Evolutionary conservation across 2,888 invertebrate genomes (phyloP).

Genomic region (Eristalis pertinax): DNA sequence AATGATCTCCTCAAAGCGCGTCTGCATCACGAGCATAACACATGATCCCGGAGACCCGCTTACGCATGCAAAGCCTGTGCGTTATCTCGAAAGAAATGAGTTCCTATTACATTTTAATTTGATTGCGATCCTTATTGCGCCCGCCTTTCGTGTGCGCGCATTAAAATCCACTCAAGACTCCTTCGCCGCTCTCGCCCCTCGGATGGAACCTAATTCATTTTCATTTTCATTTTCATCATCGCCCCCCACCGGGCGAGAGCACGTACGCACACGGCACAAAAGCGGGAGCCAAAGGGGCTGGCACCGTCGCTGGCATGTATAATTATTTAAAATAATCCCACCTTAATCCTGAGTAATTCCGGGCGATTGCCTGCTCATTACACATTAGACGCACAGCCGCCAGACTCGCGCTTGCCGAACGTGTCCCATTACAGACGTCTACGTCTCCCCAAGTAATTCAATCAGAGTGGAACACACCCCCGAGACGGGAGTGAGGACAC

Average conservation of each 20-base stretch:
- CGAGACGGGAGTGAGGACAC: background rate
- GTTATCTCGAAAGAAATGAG: background rate
- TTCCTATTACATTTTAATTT: conserved; percentile 42
- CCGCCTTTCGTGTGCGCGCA: background rate
- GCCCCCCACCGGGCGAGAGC: background rate
- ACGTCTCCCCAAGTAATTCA: conserved; percentile 45
- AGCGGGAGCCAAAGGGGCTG: background rate
- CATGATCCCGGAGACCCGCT: background rate
- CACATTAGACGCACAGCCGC: conserved; percentile 33
- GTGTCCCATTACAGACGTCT: conserved; percentile 29
- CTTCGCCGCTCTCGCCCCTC: background rate
- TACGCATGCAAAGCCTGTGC: background rate
- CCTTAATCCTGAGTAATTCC: conserved; percentile 44
- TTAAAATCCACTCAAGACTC: background rate
- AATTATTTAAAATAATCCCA: conserved; percentile 52
- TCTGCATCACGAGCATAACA: background rate
- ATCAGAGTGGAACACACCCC: conserved; percentile 40
- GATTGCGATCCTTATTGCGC: conserved; percentile 40
- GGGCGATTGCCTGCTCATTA: conserved; percentile 62
- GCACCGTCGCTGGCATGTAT: conserved; percentile 8
- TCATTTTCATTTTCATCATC: conserved; percentile 4
- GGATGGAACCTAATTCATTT: conserved; percentile 10
- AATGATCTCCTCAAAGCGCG: background rate
- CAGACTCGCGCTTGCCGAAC: conserved; percentile 6
- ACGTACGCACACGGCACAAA: background rate